Evolutionary conservation across 2,113 vertebrate genomes (phyloP).

Genomic region (Circaetus gallicus): DNA sequence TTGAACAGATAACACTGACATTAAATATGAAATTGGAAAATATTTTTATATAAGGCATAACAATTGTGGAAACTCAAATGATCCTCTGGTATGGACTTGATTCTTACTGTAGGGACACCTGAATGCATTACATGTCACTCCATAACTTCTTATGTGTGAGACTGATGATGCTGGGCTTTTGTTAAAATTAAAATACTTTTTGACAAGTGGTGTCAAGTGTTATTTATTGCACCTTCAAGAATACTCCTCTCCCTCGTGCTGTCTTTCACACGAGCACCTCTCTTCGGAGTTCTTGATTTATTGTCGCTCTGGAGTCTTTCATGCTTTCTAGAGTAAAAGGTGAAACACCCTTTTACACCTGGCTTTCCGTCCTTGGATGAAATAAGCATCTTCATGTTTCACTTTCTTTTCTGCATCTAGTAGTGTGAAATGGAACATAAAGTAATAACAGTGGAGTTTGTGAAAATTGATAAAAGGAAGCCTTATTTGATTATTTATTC

Average conservation of each 20-base stretch:
- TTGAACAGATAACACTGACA: not conserved
- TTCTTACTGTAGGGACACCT: not conserved
- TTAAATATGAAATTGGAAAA: not conserved
- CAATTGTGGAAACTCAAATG: not conserved
- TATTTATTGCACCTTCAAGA: not conserved
- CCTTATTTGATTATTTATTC: not conserved
- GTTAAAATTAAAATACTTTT: conserved; percentile 57
- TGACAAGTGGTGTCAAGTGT: not conserved
- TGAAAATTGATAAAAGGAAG: not conserved
- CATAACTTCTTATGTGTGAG: not conserved
- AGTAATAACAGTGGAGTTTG: not conserved
- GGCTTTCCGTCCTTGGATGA: not conserved
- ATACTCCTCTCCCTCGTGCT: not conserved
- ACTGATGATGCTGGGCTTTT: not conserved
- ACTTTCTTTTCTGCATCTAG: not conserved
- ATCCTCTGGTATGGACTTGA: not conserved
- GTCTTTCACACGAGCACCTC: not conserved
- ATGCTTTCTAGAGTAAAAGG: not conserved
- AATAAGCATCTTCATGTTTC: not conserved
- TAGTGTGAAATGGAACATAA: not conserved
- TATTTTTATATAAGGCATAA: not conserved
- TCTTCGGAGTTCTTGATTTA: not conserved
- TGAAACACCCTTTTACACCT: not conserved
- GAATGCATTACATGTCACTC: not conserved
- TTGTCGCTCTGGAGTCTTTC: not conserved